Percentiles rank a stretch among this genome's conserved stretches.
Conservation (phyloP, 2,797 vertebrate genomes). For the Mormyrops attenuatus region DNA sequence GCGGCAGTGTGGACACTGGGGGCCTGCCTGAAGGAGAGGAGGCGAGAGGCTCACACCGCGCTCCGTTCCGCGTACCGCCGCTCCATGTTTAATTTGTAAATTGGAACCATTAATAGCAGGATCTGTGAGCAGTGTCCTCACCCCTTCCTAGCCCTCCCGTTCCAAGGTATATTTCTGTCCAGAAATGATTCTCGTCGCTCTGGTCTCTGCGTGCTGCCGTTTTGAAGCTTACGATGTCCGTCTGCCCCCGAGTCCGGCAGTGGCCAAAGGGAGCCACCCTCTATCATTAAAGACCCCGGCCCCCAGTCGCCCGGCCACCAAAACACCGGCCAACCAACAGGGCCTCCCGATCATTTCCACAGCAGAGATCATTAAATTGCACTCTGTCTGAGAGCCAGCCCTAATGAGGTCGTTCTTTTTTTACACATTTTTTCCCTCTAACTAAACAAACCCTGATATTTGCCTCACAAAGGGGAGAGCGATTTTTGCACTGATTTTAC, state of each 20-base stretch:
- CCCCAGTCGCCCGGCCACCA: slow-evolving; percentile 28
- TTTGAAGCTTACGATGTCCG: slow-evolving; percentile 39
- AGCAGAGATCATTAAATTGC: slow-evolving; percentile 45
- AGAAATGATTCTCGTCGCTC: slow-evolving; percentile 43
- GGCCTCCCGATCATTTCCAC: slow-evolving; percentile 49
- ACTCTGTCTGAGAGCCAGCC: slow-evolving; percentile 40
- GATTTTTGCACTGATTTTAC: background rate
- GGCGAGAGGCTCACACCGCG: slow-evolving; percentile 15
- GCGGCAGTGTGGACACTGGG: slow-evolving; percentile 45
- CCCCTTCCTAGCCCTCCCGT: background rate
- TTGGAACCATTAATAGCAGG: slow-evolving; percentile 18
- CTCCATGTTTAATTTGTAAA: slow-evolving; percentile 38
- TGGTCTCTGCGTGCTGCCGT: slow-evolving; percentile 37
- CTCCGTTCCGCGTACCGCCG: slow-evolving; percentile 34
- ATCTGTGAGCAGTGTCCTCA: background rate
- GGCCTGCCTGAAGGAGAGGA: slow-evolving; percentile 24
- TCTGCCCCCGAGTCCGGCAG: background rate
- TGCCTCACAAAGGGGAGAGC: background rate
- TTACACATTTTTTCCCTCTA: background rate
- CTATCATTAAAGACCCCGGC: slow-evolving; percentile 20
- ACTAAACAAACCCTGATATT: slow-evolving; percentile 12
- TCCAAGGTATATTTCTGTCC: slow-evolving; percentile 42
- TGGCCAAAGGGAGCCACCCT: background rate
- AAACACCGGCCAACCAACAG: slow-evolving; percentile 30
- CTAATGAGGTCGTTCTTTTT: slow-evolving; percentile 30